Base-by-base conservation (phyloP, 2,113 vertebrate genomes). In the Mus pahari region DNA sequence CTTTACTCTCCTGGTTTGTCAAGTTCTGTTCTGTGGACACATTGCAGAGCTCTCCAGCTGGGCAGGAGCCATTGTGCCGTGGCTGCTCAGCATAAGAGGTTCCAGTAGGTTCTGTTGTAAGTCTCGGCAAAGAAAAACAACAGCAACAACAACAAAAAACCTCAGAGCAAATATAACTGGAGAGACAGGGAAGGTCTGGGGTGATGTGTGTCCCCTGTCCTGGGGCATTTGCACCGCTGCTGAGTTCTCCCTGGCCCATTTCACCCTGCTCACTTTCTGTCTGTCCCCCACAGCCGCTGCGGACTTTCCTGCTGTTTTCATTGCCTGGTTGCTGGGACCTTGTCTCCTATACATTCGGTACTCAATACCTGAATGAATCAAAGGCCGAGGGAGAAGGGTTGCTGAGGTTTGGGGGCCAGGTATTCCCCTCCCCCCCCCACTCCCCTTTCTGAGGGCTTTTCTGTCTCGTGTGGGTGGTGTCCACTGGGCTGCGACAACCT, bases 91-190 rank as follows among this genome's bases (percentile, higher is more conserved):
- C 26, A 89, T 84, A 84, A 86, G 71, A 96, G 96, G 33, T 71
- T 97, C 97, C 62, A 0, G 64, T 75, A 93, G 95, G 97, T 94
- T 98, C 96, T 53, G 94, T 92, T 96, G 95, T 96, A 99, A 98
- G 98, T 98, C 94, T 58, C 96, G 95, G 75, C 97, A 98, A 98
- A 98, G n/a, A 98, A 91, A 87, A 78, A 93, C 95, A 48, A 48
- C 5, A 48, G n/a, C n/a, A 48, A 48, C 48, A 48, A n/a, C n/a
- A 48, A 48, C 48, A 48, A 48, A 48, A 48, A 48, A 48, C 48
- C 5, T 48, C n/a, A 88, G 98, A 97, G 95, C 78, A 96, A 98
- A 96, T 17, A 1, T 5, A 39, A 22, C 12, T 70, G 66, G 20
- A 5, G 90, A 64, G 81, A 95, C 81, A 28, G 12, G 64, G 64